Base-by-base conservation (phyloP, 1,140 invertebrate genomes). In the Lepidurus apus region DNA sequence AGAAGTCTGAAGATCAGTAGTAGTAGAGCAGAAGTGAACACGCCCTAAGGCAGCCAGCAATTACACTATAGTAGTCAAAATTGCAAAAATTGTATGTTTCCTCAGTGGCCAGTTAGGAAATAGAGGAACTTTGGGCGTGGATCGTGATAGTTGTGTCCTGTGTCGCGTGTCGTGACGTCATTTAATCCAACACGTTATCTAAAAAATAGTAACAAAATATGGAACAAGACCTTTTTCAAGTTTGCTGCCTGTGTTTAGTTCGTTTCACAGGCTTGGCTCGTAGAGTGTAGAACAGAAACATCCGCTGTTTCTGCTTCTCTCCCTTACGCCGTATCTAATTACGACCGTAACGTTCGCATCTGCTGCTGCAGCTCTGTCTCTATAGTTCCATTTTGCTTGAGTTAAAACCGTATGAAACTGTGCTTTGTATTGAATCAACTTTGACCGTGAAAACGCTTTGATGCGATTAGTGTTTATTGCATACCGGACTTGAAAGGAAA, bases 121-220 rank as follows among this genome's bases (percentile, higher is more conserved):
- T 65, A 65, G 7, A 17, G n/a, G 21, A 65, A 65, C 53, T 65
- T 65, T 65, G 53, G 53, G 53, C 53, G 53, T 65, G 53, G 53
- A 65, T 65, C 53, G 9, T 65, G 53, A 65, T 65, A 65, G 10
- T 65, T 9, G 11, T 13, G 13, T 65, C 13, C 53, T 65, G 53
- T 65, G 53, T 65, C 53, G 53, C 53, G 53, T 65, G 53, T 65
- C 53, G 53, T 65, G 53, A n/a, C 53, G 53, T 65, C 53, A 65
- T 65, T 65, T 17, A 65, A 65, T 65, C 53, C 53, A 65, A 17
- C 53, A 65, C 21, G 10, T 65, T 65, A 65, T 21, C 17, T 21
- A 7, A 65, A 21, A 65, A 65, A 65, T 13, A 34, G 34, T 34
- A 13, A 9, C 53, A 65, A 5, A 65, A 65, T 65, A 65, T 65